Base-by-base conservation (phyloP, 2,888 invertebrate genomes). In the Suillia variegata region DNA sequence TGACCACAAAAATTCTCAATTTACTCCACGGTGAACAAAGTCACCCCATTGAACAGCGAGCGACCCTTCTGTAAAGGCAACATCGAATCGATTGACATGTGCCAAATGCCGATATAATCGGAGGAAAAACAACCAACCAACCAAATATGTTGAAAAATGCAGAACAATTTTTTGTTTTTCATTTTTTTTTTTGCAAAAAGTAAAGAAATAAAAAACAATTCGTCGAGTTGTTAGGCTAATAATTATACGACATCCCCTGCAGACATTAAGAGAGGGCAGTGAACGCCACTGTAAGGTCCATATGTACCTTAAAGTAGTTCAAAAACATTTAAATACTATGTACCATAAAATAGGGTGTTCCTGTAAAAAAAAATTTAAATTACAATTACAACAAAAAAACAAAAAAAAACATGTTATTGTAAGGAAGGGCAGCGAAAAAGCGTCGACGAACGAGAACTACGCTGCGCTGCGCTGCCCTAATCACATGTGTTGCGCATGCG, bases 71-170 rank as follows among this genome's bases (percentile, higher is more conserved):
- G n/a, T n/a, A n/a, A n/a, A n/a, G 17, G 6, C 12, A 45, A 54
- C 51, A 34, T 38, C 38, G 59, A 56, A 8, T 56, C 60, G 68
- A 75, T 70, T 75, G 76, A 74, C 76, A 76, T 75, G 76, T 76
- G 74, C 74, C 76, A 70, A 71, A 66, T 67, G 62, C 59, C 63
- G 65, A 63, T 60, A 58, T 51, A 58, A 55, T 49, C 58, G 47
- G 58, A n/a, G 15, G 17, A 38, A 38, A 34, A 38, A 17, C 34
- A 31, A 15, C 34, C 13, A n/a, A 38, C n/a, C n/a, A n/a, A 38
- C 38, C 6, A 15, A 26, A 47, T 48, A 33, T 26, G 50, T 22
- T 33, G 21, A 51, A 53, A 22, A 49, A 50, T 54, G 59, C 26
- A 50, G 31, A 59, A 45, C 31, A 53, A 53, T 53, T 53, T 52